Base-by-base conservation (phyloP, 2,888 invertebrate species). In the Microplitis deprimator region DNA sequence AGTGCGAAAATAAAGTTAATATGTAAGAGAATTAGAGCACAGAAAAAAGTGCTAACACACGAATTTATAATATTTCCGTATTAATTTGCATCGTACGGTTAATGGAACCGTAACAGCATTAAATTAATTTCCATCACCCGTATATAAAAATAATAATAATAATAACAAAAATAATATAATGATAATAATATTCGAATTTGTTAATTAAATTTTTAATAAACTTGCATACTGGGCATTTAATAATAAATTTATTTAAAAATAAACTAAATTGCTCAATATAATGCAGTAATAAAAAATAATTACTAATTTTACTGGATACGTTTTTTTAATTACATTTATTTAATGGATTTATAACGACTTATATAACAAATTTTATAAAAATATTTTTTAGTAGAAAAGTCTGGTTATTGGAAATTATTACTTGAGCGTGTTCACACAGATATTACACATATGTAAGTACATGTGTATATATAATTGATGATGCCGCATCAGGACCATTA, bases 51-150 rank as follows among this genome's bases (percentile, higher is more conserved):
- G 62, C 41, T 59, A 39, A 67, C 68, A 41, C 68, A 41, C 62
- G 59, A 72, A 72, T 76, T 68, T 67, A 76, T 60, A 68, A 71
- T 60, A 76, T 76, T 76, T 73, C 72, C 76, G 76, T 72, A 72
- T 76, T 76, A 76, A 76, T 76, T 73, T 76, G 68, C 76, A 73
- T 71, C 10, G 6, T 50, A 50, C 29, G 65, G 41, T 20, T 68
- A 76, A 73, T 76, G 62, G 8, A 69, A 69, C 39, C 10, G 13
- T 2, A 16, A 20, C 10, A 29, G 68, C 16, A 40, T 61, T 38
- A 59, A 77, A 68, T 73, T 68, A 77, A 73, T 41, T 50, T 59
- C 17, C 13, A 61, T 60, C 61, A 50, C 13, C 41, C 13, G 8
- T 50, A 10, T 50, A 10, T 50, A 70, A 75, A 60, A 17, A n/a